These are phyloP conservation scores for Tanypteryx hageni DNA, from an alignment of 2,888 invertebrate species.

Conservation along the genomic window DNA sequence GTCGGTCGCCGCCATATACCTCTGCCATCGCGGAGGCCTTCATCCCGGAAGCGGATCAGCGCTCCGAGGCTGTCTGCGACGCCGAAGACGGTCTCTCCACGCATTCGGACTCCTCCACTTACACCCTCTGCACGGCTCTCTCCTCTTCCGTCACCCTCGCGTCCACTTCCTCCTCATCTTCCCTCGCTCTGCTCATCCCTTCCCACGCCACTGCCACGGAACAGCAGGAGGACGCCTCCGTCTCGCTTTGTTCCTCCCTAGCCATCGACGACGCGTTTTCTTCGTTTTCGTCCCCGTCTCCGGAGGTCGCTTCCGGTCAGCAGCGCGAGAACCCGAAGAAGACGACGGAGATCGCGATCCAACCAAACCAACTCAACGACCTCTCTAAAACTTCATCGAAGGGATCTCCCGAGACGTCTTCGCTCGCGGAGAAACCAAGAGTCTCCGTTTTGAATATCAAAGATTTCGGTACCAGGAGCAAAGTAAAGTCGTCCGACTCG, in stretches of 20 bases:
- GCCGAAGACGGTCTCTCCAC: neutral
- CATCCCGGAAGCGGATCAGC: neutral
- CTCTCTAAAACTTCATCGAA: neutral
- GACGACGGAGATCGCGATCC: neutral
- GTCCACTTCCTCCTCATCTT: neutral
- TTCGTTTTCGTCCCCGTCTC: neutral
- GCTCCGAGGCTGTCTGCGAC: neutral
- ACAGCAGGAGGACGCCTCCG: neutral
- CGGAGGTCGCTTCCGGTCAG: neutral
- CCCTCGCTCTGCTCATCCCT: neutral
- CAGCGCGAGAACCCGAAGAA: neutral
- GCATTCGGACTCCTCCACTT: neutral
- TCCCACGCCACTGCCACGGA: neutral
- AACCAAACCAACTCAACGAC: neutral
- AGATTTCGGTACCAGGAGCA: neutral
- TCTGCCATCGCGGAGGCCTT: neutral
- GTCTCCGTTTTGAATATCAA: neutral
- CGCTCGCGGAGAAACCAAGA: neutral
- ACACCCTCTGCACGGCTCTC: conserved; percentile 2
- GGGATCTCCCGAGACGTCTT: neutral
- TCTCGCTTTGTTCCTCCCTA: neutral
- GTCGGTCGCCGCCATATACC: neutral
- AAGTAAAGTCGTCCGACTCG: neutral
- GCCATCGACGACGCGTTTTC: neutral
- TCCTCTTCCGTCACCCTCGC: neutral